A percentile compares a stretch with the other conserved stretches of the same genome.
These are phyloP conservation scores for Neodiprion fabricii DNA, from an alignment of 1,140 invertebrate genomes.

Conservation along the genomic window DNA sequence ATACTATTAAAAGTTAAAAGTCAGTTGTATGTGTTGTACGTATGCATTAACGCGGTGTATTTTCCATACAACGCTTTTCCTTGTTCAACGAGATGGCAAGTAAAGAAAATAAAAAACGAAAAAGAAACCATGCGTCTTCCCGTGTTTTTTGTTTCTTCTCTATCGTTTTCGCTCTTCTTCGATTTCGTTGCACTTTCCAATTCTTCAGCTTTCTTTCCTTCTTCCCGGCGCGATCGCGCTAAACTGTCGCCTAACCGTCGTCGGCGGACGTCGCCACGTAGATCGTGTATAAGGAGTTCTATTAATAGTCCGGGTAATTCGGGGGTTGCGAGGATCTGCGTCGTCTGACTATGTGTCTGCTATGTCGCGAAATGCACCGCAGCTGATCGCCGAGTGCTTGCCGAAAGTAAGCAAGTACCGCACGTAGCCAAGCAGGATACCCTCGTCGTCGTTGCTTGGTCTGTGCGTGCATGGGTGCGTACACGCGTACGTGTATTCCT, in stretches of 20 bases:
- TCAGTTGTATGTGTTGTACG: too few relatives aligned
- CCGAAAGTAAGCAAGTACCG: too few relatives aligned
- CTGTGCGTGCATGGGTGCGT: too few relatives aligned
- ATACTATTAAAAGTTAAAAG: too few relatives aligned
- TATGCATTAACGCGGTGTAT: too few relatives aligned
- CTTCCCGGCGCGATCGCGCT: too few relatives aligned
- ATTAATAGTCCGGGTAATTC: constrained; percentile 34
- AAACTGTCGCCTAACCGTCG: too few relatives aligned
- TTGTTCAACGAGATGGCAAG: too few relatives aligned
- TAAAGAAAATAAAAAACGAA: too few relatives aligned
- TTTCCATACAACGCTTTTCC: too few relatives aligned
- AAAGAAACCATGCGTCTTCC: neutral
- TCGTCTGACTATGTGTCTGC: constrained; percentile 45
- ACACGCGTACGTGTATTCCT: neutral
- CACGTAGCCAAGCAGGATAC: constrained; percentile 15
- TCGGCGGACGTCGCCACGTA: too few relatives aligned
- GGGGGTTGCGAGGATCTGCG: neutral
- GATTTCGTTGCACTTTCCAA: constrained; percentile 17
- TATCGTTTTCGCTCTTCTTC: constrained; percentile 23
- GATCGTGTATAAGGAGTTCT: constrained; percentile 14
- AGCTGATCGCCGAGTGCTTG: constrained; percentile 26
- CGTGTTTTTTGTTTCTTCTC: constrained; percentile 12
- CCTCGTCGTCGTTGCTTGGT: too few relatives aligned
- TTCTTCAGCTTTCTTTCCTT: constrained; percentile 11
- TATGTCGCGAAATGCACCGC: constrained; percentile 37